Base-by-base conservation (phyloP, 92 coral and sea anemone genomes). In the Zoanthus sociatus region DNA sequence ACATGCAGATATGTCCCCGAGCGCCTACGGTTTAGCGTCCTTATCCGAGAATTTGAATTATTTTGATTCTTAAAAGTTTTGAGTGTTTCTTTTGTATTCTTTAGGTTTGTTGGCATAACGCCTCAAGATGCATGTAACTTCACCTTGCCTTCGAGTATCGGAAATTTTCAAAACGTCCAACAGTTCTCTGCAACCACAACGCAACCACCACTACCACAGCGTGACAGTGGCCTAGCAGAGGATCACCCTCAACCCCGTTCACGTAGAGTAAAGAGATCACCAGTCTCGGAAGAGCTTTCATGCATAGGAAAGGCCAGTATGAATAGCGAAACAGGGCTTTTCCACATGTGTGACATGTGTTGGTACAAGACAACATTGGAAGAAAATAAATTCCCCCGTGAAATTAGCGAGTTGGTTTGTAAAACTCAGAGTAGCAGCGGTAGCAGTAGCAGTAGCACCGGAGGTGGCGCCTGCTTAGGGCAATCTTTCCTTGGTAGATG, bases 271-370 rank as follows among this genome's bases (percentile, higher is more conserved):
- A 81, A 45, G 37, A 66, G 85, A 81, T 44, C 85, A 5, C 11
- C 20, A 30, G 46, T 11, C 3, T 44, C 60, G 32, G 13, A n/a
- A 16, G 4, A 6, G 1, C 7, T 66, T n/a, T 32, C 51, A 12
- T 81, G 85, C n/a, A 13, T 44, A 18, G 85, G 85, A 5, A 81
- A 66, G 30, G 18, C n/a, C 11, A 44, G 54, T 14, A 13, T 44
- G 45, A 81, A 81, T 66, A 5, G 6, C 1, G 85, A 81, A 5
- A 79, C 84, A 64, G 84, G 84, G 0, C 66, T n/a, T 71, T 64
- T 9, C 58, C 64, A 70, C 42, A 81, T 81, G 85, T 81, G 85
- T 17, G 85, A 81, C 9, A 55, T 60, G 74, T 81, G 85, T 9
- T 81, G 85, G 85, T 42, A 71, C 7, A 30, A 20, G 7, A 66